Evolutionary conservation across 2,113 vertebrate species (phyloP), one percentile per base, ranked within the genome.

Genomic region (Leptocoma aspasia): DNA sequence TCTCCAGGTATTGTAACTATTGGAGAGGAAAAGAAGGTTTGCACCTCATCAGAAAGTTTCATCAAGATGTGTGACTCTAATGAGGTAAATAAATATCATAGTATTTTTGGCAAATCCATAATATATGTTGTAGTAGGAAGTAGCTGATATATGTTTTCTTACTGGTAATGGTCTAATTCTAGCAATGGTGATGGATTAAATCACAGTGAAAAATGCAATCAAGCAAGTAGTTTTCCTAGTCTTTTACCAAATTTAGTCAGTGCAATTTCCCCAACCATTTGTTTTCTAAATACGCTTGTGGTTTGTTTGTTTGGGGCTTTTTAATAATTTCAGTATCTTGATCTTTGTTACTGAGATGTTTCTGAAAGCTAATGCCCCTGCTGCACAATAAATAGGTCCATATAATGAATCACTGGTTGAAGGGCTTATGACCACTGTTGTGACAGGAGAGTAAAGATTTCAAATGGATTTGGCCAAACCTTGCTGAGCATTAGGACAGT

Each of bases 51-150:
- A 57, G 99, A 99, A 90, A 99, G 98, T 78, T 99, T 99, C 98
- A 96, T 98, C 97, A 99, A 98, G 96, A 99, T 99, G 99, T 99
- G 99, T 89, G 98, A 99, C 93, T 99, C 99, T 45, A 99, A 98
- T 90, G 99, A 99, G 98, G 99, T 99, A 88, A 97, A 94, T 90
- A 68, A 93, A 59, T 54, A 16, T 37, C 33, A 54, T 27, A 28
- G 33, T 35, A 44, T 41, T 89, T 81, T 87, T 79, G 13, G 35
- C 23, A 89, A 66, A 91, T 45, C 44, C 9, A 18, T 44, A 22
- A 33, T 44, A 56, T 49, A 18, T 37, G 7, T 37, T 89, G 30
- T 9, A 39, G 13, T 37, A 71, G 21, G 35, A 83, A 42, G 18
- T n/a, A 88, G 42, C 7, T 65, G 20, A 20, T 78, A 21, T 17